Conservation (phyloP, 30 jellyfish, hydroid and myxozoan genomes). For the Haliclystus octoradiatus region DNA sequence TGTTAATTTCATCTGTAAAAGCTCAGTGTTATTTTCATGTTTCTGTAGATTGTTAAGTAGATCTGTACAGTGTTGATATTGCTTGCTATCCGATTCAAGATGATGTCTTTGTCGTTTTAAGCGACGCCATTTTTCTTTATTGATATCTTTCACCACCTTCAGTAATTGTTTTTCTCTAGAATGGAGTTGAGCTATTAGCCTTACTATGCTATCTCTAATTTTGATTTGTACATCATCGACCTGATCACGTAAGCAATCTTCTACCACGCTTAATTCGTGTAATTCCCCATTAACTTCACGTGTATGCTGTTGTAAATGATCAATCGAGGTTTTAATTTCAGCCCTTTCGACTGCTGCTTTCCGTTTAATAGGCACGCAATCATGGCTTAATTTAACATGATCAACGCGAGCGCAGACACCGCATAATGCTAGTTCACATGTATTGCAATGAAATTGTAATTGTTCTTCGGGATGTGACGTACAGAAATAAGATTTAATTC, state of each 20-base stretch:
- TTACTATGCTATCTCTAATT: conserved; percentile 40
- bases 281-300: conserved; percentile 29
- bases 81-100: conserved; percentile 28
- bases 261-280: conserved; percentile 35
- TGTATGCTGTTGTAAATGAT: conserved; percentile 26
- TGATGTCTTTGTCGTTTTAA: conserved; percentile 31
- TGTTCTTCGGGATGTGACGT: conserved; percentile 50
- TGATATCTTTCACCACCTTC: conserved; percentile 32
- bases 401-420: conserved; percentile 49
- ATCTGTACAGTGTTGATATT: conserved; percentile 13
- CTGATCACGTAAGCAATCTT: conserved; percentile 50
- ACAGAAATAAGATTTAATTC: conserved; percentile 55
- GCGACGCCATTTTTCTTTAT: conserved; percentile 20
- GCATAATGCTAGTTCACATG: conserved; percentile 76
- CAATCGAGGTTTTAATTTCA: conserved; percentile 15
- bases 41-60: conserved; percentile 26
- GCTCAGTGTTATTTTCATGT: conserved; percentile 71
- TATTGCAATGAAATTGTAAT: conserved; percentile 37
- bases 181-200: conserved; percentile 31
- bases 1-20: conserved; percentile 90
- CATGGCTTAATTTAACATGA: conserved; percentile 59
- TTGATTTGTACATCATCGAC: conserved; percentile 45
- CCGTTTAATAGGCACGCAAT: conserved; percentile 48
- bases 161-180: conserved; percentile 49
- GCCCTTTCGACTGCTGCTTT: conserved; percentile 63